Conservation (phyloP, 2,113 vertebrate species). For the Thymallus thymallus region DNA sequence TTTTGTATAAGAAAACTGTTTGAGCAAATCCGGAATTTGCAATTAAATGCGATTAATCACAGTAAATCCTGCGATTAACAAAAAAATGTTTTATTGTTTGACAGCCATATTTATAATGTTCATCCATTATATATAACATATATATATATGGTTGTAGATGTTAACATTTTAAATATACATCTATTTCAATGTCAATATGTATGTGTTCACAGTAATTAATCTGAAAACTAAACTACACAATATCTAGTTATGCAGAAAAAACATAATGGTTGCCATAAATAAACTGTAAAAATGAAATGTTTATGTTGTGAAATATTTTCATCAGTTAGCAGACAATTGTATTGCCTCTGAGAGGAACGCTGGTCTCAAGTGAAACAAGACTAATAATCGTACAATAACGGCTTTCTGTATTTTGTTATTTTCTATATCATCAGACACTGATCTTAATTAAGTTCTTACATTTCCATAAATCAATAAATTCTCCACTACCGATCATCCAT, state of each 20-base stretch:
- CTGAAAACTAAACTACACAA: not conserved
- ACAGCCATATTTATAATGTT: constrained; percentile 17
- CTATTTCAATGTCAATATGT: not conserved
- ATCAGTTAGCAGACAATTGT: too few species aligned
- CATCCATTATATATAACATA: too few species aligned
- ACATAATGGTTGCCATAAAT: not conserved
- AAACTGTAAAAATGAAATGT: too few species aligned
- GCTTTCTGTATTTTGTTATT: not conserved
- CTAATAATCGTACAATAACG: too few species aligned
- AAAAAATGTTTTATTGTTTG: too few species aligned
- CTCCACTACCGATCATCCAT: not conserved
- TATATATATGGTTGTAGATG: too few species aligned
- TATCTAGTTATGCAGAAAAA: not conserved
- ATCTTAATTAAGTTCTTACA: not conserved
- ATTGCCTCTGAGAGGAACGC: not conserved
- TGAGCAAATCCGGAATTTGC: too few species aligned
- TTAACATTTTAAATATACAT: not conserved
- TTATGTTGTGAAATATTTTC: too few species aligned
- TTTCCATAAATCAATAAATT: not conserved
- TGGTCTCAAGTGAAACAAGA: not conserved
- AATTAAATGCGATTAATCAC: too few species aligned
- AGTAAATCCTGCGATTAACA: too few species aligned
- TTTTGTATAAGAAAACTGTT: too few species aligned
- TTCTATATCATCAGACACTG: not conserved
- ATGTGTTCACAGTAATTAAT: not conserved